Base-by-base conservation (phyloP, 1,140 invertebrate genomes). In the Zaprionus davidi region DNA sequence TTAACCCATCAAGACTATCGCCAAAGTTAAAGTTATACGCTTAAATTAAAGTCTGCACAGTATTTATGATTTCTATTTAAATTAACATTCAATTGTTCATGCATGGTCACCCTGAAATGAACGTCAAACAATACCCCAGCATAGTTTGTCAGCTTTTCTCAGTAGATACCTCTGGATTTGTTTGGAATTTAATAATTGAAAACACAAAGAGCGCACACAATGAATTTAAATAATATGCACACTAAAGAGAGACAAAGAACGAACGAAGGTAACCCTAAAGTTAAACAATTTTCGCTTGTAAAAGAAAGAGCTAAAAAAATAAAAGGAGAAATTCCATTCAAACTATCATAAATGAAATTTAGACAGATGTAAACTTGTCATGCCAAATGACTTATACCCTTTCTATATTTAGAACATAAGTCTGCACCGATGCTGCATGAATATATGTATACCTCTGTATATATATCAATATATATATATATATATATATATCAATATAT, bases 341-440 rank as follows among this genome's bases (percentile, higher is more conserved):
- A 55, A 56, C 26, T 56, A 46, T 44, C 41, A 31, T 31, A 31
- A 60, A 74, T 69, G 36, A 49, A 38, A 55, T 31, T 0, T 0
- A 31, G 28, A 7, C 28, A 9, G 26, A 28, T 5, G 1, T 28
- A 28, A 7, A 6, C 26, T 28, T 28, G 26, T 7, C 26, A 28
- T 28, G 26, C 31, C 9, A 34, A 34, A 34, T 34, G 31, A 3
- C 31, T 34, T 11, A 3, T 34, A 34, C 31, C 9, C 31, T 34
- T 34, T 34, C 9, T 0, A 34, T 11, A 11, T 3, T 11, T 31
- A 31, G 28, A 2, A 31, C 6, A 31, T 9, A 31, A 31, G 9
- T 31, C 31, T 31, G 31, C 31, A 31, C 31, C 11, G 31, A 11
- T 31, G 9, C 31, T 3, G 0, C 31, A 31, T 11, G 31, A 34